These are phyloP conservation scores for Oncopodura yosiiana DNA, from an alignment of 1,140 invertebrate genomes.

Conservation along the genomic window DNA sequence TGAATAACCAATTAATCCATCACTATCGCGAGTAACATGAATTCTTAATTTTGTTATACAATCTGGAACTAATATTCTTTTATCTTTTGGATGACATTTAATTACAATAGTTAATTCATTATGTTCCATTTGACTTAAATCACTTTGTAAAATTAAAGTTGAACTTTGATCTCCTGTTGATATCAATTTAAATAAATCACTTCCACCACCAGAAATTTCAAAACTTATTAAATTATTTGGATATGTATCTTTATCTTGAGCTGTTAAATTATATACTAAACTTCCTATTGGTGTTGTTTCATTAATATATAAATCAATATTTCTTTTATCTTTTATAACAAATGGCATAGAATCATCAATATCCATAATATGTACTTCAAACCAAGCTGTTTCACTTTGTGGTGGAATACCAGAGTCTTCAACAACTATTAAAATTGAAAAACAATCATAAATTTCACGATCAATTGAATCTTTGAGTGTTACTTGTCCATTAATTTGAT, in stretches of 20 bases:
- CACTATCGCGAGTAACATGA: constrained; percentile 16
- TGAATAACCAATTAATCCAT: neutral
- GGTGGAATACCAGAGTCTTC: constrained; percentile 63
- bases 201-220: constrained; percentile 28
- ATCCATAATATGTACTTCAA: constrained; percentile 56
- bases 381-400: constrained; percentile 59
- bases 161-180: constrained; percentile 18
- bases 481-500: constrained; percentile 59
- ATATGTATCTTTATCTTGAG: constrained; percentile 58
- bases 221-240: constrained; percentile 29
- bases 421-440: constrained; percentile 62
- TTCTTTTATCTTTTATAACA: constrained; percentile 42
- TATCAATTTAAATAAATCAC: constrained; percentile 28
- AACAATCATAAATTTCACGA: constrained; percentile 58
- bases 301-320: constrained; percentile 26
- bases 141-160: constrained; percentile 23
- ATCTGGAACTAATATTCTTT: constrained; percentile 23
- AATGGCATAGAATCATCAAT: constrained; percentile 68
- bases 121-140: constrained; percentile 26
- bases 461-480: constrained; percentile 57
- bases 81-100: constrained; percentile 31
- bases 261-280: constrained; percentile 55
- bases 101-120: constrained; percentile 24
- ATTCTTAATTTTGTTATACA: constrained; percentile 31
- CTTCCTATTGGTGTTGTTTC: constrained; percentile 44